These are phyloP conservation scores for Agelastica alni DNA, from an alignment of 2,888 invertebrate genomes.

Conservation along the genomic window DNA sequence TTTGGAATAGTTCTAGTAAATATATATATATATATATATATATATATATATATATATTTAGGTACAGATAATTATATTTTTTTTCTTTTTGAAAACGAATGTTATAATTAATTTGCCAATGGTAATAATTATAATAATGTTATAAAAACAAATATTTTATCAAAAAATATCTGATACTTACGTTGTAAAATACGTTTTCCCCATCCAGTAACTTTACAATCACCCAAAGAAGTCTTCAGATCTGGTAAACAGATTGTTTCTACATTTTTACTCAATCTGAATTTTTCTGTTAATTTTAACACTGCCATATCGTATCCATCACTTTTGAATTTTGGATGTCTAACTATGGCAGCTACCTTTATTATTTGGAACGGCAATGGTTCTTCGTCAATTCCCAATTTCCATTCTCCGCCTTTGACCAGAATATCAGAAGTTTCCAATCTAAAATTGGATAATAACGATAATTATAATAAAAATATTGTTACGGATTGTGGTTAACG, in stretches of 20 bases:
- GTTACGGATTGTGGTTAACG: too few relatives aligned
- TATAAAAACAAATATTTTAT: too few relatives aligned
- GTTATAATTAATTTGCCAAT: too few relatives aligned
- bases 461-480: background rate
- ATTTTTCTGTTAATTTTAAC: conserved; percentile 67
- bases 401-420: conserved; percentile 84
- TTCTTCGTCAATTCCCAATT: conserved; percentile 78
- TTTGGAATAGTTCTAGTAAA: too few relatives aligned
- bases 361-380: conserved; percentile 79
- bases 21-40: background rate
- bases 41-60: background rate
- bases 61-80: too few relatives aligned
- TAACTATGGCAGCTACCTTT: conserved; percentile 69
- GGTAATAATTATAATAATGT: too few relatives aligned
- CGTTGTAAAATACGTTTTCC: conserved; percentile 78
- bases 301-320: conserved; percentile 72
- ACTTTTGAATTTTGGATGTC: conserved; percentile 71
- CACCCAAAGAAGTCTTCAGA: conserved; percentile 61
- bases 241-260: conserved; percentile 73
- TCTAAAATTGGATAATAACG: too few relatives aligned
- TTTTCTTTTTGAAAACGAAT: too few relatives aligned
- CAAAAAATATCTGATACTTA: too few relatives aligned
- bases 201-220: conserved; percentile 82
- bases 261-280: conserved; percentile 70
- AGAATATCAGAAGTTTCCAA: conserved; percentile 68